Conservation (phyloP, 2,113 vertebrate species). For the Corythoichthys intestinalis region DNA sequence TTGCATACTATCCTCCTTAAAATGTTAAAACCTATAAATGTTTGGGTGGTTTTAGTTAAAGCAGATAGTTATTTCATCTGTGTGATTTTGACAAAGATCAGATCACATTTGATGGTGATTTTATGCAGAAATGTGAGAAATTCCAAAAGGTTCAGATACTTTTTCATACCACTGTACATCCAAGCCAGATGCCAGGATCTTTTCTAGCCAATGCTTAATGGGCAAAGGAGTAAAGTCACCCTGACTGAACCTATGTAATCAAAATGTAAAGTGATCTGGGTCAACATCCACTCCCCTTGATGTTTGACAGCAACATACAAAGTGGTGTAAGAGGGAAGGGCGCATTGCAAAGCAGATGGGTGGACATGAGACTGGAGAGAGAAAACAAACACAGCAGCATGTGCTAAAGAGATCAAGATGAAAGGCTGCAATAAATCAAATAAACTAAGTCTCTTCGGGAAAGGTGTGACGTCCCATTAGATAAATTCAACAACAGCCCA, state of each 20-base stretch:
- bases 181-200: constrained; percentile 13
- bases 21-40: too few relatives aligned
- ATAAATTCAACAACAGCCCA: constrained; percentile 30
- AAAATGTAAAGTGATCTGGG: constrained; percentile 24
- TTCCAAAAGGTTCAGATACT: too few relatives aligned
- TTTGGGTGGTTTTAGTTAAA: too few relatives aligned
- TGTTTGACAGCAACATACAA: constrained; percentile 22
- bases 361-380: neutral
- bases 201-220: constrained; percentile 16
- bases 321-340: constrained; percentile 11
- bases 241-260: constrained; percentile 4
- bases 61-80: too few relatives aligned
- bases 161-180: neutral
- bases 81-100: too few relatives aligned
- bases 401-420: constrained; percentile 24
- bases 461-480: neutral
- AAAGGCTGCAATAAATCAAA: constrained; percentile 18
- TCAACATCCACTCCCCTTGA: constrained; percentile 16
- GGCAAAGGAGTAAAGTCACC: constrained; percentile 19
- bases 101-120: too few relatives aligned
- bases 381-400: constrained; percentile 37
- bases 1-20: too few relatives aligned
- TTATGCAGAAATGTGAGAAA: too few relatives aligned
- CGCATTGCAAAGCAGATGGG: neutral
- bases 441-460: constrained; percentile 6